Conservation (phyloP, 2,888 invertebrate genomes). For the Tenthredo livida region DNA sequence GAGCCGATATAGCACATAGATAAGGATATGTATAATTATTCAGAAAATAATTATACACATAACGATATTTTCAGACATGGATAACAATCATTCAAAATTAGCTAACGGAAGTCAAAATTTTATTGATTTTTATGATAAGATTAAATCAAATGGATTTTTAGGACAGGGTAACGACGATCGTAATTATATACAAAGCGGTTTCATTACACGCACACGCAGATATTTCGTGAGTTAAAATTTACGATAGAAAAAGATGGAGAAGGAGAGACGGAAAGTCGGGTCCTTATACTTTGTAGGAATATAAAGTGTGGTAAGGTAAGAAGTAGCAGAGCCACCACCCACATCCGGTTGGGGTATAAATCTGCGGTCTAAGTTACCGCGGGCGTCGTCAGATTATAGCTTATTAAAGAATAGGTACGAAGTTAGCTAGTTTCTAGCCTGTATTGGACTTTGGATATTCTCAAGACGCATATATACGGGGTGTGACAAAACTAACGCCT, state of each 20-base stretch:
- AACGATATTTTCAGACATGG: background rate
- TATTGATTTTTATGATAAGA: background rate
- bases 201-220: background rate
- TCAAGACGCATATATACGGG: background rate
- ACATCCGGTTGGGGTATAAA: slow-evolving; percentile 45
- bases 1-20: background rate
- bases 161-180: background rate
- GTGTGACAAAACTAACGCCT: background rate
- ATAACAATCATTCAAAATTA: background rate
- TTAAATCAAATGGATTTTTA: background rate
- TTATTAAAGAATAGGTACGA: slow-evolving; percentile 11
- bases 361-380: slow-evolving; percentile 25
- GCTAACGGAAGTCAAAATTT: background rate
- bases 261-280: background rate
- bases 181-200: slow-evolving; percentile 5
- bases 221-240: background rate
- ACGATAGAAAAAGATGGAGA: background rate
- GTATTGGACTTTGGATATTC: background rate
- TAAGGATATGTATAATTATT: background rate
- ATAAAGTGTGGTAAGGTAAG: slow-evolving; percentile 30
- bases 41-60: background rate
- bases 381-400: slow-evolving; percentile 30
- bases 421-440: background rate
- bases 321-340: slow-evolving; percentile 17
- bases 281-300: slow-evolving; percentile 11